Evolutionary conservation across 1,140 invertebrate genomes (phyloP), one percentile per base, ranked within the genome.

Genomic region (Sarcophaga bullata): DNA sequence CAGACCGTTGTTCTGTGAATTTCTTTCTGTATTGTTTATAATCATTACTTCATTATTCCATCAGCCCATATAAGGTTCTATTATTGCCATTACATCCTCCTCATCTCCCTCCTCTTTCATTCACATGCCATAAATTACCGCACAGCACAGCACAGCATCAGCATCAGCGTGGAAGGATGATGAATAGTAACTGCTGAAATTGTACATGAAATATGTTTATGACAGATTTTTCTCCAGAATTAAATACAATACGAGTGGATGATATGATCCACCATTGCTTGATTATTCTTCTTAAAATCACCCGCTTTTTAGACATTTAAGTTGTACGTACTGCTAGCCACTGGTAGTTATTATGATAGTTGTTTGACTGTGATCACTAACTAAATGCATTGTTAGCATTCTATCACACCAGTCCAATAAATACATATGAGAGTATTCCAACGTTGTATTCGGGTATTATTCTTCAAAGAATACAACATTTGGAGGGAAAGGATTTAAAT

Each of bases 191-290:
- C 62, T n/a, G 54, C 19, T 68, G 17, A n/a, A 68, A 8, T 62
- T 58, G n/a, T n/a, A n/a, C 54, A n/a, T 68, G n/a, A 25, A 68
- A 68, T 68, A 68, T 68, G 62, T 19, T 68, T 68, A 68, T 68
- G 62, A 68, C 62, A 68, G 62, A 0, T 68, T 68, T 68, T 68
- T 68, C 62, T 68, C 17, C 17, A 25, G 62, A 68, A 68, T 68
- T 68, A 19, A 68, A 68, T 68, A 3, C 62, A 68, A 68, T 68
- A 68, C 62, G 9, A 37, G 25, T 37, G 25, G 25, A 37, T 4
- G 25, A 37, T 37, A 37, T 4, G 25, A 37, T 37, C 13, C n/a
- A 68, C n/a, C 19, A 10, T 10, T 7, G 17, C 8, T 9, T 17
- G 19, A 4, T 19, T 17, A 68, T 8, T 68, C 62, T 19, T 58